A percentile compares a stretch with the other conserved stretches of the same genome.
phyloP scores from a whole-genome alignment of 2,888 invertebrate species.

The Fissipunctia ypsillon region DNA sequence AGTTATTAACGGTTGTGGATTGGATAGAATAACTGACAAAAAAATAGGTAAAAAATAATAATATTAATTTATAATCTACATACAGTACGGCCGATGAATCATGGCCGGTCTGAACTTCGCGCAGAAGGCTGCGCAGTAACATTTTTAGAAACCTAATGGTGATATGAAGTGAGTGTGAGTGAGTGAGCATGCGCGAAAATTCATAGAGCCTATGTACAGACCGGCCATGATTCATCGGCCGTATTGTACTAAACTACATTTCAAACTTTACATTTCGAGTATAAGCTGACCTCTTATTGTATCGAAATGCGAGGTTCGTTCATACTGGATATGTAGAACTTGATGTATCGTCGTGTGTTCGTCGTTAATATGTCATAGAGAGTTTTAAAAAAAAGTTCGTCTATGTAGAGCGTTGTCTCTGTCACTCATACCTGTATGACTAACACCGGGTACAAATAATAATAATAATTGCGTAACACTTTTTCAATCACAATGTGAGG shows the following conservation, averaged over 20 bases:
- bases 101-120: neutral
- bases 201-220: neutral
- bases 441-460: neutral
- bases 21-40: neutral
- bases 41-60: neutral
- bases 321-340: too few relatives aligned
- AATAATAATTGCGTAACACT: neutral
- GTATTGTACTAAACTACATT: too few relatives aligned
- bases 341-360: too few relatives aligned
- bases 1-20: slow-evolving; percentile 3
- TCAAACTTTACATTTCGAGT: too few relatives aligned
- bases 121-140: neutral
- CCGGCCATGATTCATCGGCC: neutral
- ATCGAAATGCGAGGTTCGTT: too few relatives aligned
- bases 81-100: neutral
- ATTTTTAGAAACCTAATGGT: neutral
- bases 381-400: too few relatives aligned
- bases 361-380: too few relatives aligned
- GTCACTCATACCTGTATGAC: too few relatives aligned
- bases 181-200: neutral
- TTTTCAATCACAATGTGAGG: neutral
- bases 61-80: neutral
- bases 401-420: too few relatives aligned
- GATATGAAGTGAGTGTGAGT: too few relatives aligned
- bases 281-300: too few relatives aligned